Evolutionary conservation across 2,888 invertebrate species (phyloP).

Genomic region (Spilarctia lutea): DNA sequence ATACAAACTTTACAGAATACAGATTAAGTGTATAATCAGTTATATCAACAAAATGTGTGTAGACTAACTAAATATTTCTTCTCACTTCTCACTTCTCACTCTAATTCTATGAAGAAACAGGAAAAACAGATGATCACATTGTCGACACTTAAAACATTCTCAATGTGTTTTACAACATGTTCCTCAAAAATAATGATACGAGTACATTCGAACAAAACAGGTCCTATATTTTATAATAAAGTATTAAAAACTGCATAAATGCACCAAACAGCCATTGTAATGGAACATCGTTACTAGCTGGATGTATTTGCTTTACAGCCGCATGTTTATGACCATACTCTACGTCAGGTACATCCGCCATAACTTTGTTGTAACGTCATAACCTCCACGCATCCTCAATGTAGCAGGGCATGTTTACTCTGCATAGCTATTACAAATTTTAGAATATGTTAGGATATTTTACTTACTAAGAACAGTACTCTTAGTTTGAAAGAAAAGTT

Average conservation of each 20-base stretch:
- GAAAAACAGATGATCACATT: too few species aligned
- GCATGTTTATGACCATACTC: slow-evolving; percentile 60
- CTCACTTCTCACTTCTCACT: background rate
- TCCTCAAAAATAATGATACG: too few species aligned
- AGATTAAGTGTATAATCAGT: slow-evolving; percentile 6
- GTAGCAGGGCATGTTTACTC: slow-evolving; percentile 50
- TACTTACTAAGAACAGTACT: too few species aligned
- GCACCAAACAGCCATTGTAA: slow-evolving; percentile 38
- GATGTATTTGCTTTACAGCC: slow-evolving; percentile 56
- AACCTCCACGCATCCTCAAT: slow-evolving; percentile 56
- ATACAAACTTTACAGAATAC: slow-evolving; percentile 1
- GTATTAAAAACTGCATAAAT: slow-evolving; percentile 41
- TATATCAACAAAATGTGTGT: background rate
- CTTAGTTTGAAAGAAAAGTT: too few species aligned
- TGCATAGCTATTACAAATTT: slow-evolving; percentile 28
- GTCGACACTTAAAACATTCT: too few species aligned
- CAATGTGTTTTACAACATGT: too few species aligned
- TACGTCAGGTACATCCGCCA: slow-evolving; percentile 56
- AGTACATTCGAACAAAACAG: too few species aligned
- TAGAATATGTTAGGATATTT: too few species aligned
- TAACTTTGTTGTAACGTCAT: slow-evolving; percentile 62
- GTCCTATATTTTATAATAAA: too few species aligned
- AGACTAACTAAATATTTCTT: slow-evolving; percentile 13
- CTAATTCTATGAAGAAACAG: too few species aligned
- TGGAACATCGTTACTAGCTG: slow-evolving; percentile 44